phyloP scores from a whole-genome alignment of 2,797 vertebrate genomes.

The Gallinago solitaria region DNA sequence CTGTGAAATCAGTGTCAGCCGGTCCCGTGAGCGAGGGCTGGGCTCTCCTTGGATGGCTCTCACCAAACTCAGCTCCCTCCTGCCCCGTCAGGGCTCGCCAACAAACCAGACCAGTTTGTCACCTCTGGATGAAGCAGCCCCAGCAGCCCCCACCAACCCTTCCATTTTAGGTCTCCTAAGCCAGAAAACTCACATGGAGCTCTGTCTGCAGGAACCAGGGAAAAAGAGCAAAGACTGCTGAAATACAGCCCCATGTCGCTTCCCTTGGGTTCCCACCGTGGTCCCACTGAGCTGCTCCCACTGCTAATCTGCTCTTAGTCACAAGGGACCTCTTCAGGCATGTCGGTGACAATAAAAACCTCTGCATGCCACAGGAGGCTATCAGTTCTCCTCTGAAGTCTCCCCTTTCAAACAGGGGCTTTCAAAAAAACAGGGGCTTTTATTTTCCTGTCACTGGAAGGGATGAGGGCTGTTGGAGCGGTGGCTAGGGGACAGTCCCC shows the following conservation, averaged over 20 bases:
- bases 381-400: background rate
- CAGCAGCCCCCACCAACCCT: background rate
- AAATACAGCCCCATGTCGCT: background rate
- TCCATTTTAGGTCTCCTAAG: rapidly evolving
- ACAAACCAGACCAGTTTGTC: rapidly evolving
- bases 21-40: rapidly evolving
- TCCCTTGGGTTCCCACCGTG: background rate
- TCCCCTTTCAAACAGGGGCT: background rate
- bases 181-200: background rate
- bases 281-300: background rate
- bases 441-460: no score
- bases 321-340: background rate
- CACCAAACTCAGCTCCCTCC: background rate
- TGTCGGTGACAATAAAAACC: background rate
- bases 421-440: background rate
- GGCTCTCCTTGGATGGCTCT: background rate
- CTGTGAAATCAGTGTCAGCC: rapidly evolving
- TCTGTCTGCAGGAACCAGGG: background rate
- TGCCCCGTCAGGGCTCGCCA: rapidly evolving
- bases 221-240: background rate
- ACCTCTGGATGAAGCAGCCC: background rate
- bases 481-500: background rate
- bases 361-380: background rate
- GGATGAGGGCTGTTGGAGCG: background rate
- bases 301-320: background rate